phyloP scores from a whole-genome alignment of 2,888 invertebrate species.

The Tethea ocularis region DNA sequence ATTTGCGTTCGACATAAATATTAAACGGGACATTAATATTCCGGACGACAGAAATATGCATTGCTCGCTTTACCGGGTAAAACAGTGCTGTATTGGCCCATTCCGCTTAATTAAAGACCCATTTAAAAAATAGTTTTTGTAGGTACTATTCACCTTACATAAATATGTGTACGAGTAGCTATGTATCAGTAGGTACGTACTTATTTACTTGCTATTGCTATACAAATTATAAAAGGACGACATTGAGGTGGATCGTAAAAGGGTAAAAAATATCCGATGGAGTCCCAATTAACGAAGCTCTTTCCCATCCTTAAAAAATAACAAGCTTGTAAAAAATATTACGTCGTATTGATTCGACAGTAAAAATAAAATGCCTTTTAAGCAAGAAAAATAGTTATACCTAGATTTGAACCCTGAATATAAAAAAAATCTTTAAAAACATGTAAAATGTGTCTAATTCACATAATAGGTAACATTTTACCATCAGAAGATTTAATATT shows the following conservation, averaged over 20 bases:
- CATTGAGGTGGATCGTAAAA: neutral
- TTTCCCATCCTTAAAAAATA: slow-evolving; percentile 3
- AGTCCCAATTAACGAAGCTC: slow-evolving; percentile 5
- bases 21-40: slow-evolving; percentile 82
- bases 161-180: neutral
- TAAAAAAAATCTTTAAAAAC: neutral
- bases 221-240: slow-evolving; percentile 2
- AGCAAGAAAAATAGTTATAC: neutral
- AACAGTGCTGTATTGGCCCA: slow-evolving; percentile 52
- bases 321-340: slow-evolving; percentile 2
- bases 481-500: too few relatives aligned
- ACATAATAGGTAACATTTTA: too few relatives aligned
- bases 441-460: neutral
- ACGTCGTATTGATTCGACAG: neutral
- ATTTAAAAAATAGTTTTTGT: slow-evolving; percentile 31
- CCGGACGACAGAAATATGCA: slow-evolving; percentile 77
- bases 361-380: neutral
- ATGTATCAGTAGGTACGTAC: neutral
- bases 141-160: slow-evolving; percentile 16
- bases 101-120: slow-evolving; percentile 51
- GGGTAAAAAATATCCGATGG: slow-evolving; percentile 4
- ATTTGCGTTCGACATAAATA: slow-evolving; percentile 81
- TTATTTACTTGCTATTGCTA: neutral
- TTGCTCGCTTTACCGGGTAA: slow-evolving; percentile 72
- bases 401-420: neutral